Base-by-base conservation (phyloP, 2,113 vertebrate species). In the Cephalopholis sonnerati region DNA sequence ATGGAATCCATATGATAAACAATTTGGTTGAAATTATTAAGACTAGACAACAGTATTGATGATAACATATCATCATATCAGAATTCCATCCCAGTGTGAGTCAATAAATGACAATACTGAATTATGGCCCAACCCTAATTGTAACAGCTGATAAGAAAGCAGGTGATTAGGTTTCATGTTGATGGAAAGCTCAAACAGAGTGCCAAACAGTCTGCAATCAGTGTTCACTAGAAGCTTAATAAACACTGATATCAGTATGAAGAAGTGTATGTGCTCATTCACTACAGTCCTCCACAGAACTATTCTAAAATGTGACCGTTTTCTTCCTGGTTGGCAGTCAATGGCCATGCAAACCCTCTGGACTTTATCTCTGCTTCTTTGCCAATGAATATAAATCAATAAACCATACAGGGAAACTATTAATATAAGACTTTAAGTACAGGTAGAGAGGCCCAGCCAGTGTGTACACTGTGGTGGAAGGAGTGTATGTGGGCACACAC, bases 101-200 rank as follows among this genome's bases (percentile, higher is more conserved):
- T 58, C 29, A 58, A 71, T 65, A 46, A 71, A 58, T 65, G 58
- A 64, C 66, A 22, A 18, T 18, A 50, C 1, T 65, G 29, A 66
- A 65, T 61, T 5, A 53, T 51, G 13, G 18, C 32, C 7, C 24
- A 5, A 25, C 29, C 46, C 27, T 17, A 20, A 57, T 6, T 69
- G 57, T 55, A 68, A 69, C 0, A 13, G 18, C 70, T 41, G 70
- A 79, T 74, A 58, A 69, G 22, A 73, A 62, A 62, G 74, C 13
- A 73, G 25, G 57, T 55, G 62, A 79, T 36, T 48, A 39, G 51
- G 29, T 50, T 83, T 29, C 4, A 53, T 58, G 51, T 10, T 72
- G 72, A 71, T 12, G 36, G 46, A 67, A 10, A n/a, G 54, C 39
- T 65, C 61, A 39, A 54, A 77, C 48, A 62, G 22, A 63, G 27